Percentiles rank a stretch among this genome's conserved stretches.
phyloP scores from a whole-genome alignment of 2,797 vertebrate genomes.

The Gadopsis bispinosus region DNA sequence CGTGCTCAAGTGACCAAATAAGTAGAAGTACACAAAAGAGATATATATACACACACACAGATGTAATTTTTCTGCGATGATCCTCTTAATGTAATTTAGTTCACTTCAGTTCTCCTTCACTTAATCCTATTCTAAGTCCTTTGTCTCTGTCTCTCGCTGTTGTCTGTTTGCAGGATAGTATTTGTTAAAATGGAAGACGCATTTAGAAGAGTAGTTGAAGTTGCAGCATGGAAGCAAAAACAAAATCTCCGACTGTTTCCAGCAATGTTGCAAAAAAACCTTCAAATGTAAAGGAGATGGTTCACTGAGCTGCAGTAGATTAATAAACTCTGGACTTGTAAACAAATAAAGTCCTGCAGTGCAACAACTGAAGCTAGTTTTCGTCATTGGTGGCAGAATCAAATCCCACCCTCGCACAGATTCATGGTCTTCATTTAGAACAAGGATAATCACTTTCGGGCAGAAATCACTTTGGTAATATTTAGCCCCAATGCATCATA shows the following conservation, averaged over 20 bases:
- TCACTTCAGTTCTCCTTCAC: conserved; percentile 12
- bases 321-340: conserved; percentile 49
- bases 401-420: conserved; percentile 41
- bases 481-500: conserved; percentile 62
- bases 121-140: not conserved
- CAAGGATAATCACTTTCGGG: conserved; percentile 36
- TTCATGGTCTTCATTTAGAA: conserved; percentile 57
- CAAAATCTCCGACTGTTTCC: conserved; percentile 26
- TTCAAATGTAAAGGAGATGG: conserved; percentile 25
- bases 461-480: conserved; percentile 55
- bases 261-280: conserved; percentile 26
- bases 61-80: not conserved
- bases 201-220: conserved; percentile 14
- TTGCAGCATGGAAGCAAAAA: conserved; percentile 16
- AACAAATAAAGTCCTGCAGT: conserved; percentile 38
- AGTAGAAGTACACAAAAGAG: no score
- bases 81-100: not conserved
- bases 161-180: conserved; percentile 2
- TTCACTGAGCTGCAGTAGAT: conserved; percentile 42
- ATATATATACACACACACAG: no score
- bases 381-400: conserved; percentile 50
- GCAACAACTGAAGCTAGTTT: conserved; percentile 37
- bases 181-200: conserved; percentile 25
- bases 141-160: not conserved
- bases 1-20: no score